phyloP scores from a whole-genome alignment of 2,113 vertebrate genomes.

The Cynoglossus semilaevis region DNA sequence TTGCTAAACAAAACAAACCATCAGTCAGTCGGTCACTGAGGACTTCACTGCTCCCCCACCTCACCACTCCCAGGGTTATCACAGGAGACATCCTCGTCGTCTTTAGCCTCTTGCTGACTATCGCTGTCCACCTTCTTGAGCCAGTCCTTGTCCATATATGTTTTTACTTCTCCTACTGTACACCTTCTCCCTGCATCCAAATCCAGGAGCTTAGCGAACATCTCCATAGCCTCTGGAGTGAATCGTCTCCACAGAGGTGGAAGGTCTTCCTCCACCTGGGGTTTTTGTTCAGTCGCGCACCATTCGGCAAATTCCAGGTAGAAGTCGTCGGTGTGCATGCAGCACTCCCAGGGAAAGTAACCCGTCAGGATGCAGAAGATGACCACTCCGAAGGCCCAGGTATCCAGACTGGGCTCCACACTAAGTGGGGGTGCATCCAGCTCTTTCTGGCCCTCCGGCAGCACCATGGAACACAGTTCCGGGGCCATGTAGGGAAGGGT shows the following conservation, averaged over 20 bases:
- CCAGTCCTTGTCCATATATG: constrained; percentile 77
- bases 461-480: constrained; percentile 78
- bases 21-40: background rate
- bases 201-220: constrained; percentile 84
- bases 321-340: constrained; percentile 80
- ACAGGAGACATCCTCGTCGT: constrained; percentile 11
- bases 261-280: constrained; percentile 62
- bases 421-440: constrained; percentile 75
- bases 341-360: constrained; percentile 93
- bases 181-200: constrained; percentile 75
- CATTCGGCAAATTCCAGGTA: constrained; percentile 89
- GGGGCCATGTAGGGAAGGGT: constrained; percentile 91
- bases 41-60: constrained; percentile 2
- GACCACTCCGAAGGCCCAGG: constrained; percentile 90
- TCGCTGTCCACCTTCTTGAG: constrained; percentile 37
- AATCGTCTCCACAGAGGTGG: constrained; percentile 85
- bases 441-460: constrained; percentile 63
- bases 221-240: constrained; percentile 76
- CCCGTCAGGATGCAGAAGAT: constrained; percentile 93
- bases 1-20: no score
- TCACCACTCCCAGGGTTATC: constrained; percentile 15
- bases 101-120: constrained; percentile 9
- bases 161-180: constrained; percentile 68
- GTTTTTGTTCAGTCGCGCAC: constrained; percentile 63
- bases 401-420: constrained; percentile 86